Percentiles rank a stretch among this genome's conserved stretches.
phyloP scores from a whole-genome alignment of 2,888 invertebrate genomes.

The Tanaodytes sp. region DNA sequence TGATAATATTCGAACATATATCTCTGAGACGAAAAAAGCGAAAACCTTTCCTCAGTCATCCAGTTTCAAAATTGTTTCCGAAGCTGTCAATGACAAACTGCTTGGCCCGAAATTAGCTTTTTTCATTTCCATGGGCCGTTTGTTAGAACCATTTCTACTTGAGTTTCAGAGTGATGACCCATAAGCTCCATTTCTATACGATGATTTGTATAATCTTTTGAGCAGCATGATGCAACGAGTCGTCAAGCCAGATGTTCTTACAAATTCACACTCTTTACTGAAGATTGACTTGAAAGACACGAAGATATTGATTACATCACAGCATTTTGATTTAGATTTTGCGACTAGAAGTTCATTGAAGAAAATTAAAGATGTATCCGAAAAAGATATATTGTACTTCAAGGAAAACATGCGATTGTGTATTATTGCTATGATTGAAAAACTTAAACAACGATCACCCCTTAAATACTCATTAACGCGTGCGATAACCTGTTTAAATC shows the following conservation, averaged over 20 bases:
- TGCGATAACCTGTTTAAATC: conserved; percentile 32
- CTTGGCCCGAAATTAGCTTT: conserved; percentile 46
- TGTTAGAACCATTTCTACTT: conserved; percentile 51
- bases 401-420: conserved; percentile 24
- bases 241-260: conserved; percentile 32
- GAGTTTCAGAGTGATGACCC: conserved; percentile 53
- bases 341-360: conserved; percentile 17
- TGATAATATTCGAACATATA: conserved; percentile 46
- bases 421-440: conserved; percentile 18
- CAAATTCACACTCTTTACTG: conserved; percentile 3
- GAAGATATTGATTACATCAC: conserved; percentile 26
- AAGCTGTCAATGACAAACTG: conserved; percentile 37
- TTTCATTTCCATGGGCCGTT: conserved; percentile 32
- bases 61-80: conserved; percentile 40
- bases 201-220: conserved; percentile 14
- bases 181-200: conserved; percentile 41
- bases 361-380: conserved; percentile 30
- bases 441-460: conserved; percentile 25
- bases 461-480: conserved; percentile 24
- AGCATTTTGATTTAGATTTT: conserved; percentile 39
- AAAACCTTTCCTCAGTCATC: conserved; percentile 8
- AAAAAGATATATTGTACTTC: conserved; percentile 20
- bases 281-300: conserved; percentile 25
- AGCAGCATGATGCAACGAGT: conserved; percentile 33
- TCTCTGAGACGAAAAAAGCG: conserved; percentile 15